Evolutionary conservation across 1,140 invertebrate genomes (phyloP).

Genomic region (Drosophila kepulauana): DNA sequence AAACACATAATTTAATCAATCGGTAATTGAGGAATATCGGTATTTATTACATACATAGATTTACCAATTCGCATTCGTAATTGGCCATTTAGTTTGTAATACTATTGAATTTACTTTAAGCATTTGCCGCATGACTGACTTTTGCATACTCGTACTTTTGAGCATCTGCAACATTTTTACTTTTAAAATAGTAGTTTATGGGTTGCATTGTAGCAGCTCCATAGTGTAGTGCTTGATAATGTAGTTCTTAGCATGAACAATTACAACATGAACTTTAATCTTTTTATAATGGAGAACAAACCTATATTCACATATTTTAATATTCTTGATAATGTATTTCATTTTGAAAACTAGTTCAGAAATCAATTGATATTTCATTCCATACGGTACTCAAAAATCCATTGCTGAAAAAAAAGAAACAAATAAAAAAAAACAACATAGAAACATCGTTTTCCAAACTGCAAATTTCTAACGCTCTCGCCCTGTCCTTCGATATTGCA

Average conservation of each 20-base stretch:
- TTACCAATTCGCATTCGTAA: constrained; percentile 58
- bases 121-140: constrained; percentile 52
- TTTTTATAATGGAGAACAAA: neutral
- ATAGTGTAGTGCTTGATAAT: constrained; percentile 39
- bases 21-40: constrained; percentile 34
- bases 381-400: constrained; percentile 1
- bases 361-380: constrained; percentile 13
- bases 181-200: constrained; percentile 22
- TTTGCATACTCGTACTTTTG: constrained; percentile 6
- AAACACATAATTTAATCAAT: constrained; percentile 21
- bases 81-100: constrained; percentile 57
- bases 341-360: neutral
- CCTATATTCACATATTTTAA: neutral
- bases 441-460: constrained; percentile 23
- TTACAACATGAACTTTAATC: constrained; percentile 1
- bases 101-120: constrained; percentile 47
- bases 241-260: constrained; percentile 49
- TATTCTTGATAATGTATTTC: neutral
- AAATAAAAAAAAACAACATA: neutral
- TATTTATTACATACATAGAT: constrained; percentile 3
- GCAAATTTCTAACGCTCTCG: constrained; percentile 36
- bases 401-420: constrained; percentile 18
- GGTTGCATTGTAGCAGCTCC: constrained; percentile 19
- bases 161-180: constrained; percentile 25
- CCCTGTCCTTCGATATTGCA: constrained; percentile 45